Evolutionary conservation across 92 coral and sea anemone genomes (phyloP), one percentile per base, ranked within the genome.

Genomic region (Zoanthus sansibaricus): DNA sequence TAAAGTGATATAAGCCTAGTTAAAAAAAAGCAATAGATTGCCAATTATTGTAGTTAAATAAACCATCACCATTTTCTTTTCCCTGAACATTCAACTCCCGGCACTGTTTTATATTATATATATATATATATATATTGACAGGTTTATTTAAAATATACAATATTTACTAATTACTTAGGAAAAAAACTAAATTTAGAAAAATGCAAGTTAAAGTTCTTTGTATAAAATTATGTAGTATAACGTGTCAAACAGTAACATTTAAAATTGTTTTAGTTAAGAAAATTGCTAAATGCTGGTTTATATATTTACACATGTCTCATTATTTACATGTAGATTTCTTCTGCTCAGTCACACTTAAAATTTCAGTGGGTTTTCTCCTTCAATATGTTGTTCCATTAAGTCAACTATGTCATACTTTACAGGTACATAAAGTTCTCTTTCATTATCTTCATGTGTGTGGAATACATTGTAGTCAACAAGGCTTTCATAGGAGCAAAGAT

Each of bases 361-460:
- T 70, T 70, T 76, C 52, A 86, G 83, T 64, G 83, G 89, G 71
- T 76, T 86, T 86, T 75, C 46, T 86, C 83, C 89, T 25, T 86
- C 83, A 10, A 62, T 74, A 86, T 75, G 76, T 20, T 86, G 83
- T 62, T 86, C 89, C 73, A 86, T 73, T 54, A 86, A 48, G 71
- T 86, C 76, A 47, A 44, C 89, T 76, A 76, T 56, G 47, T 86
- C 89, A 76, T 86, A 86, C 58, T 86, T 86, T 6, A 75, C 89
- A 20, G 89, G 75, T 15, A 86, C 83, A 75, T 86, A 86, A 16
- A 56, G 71, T 67, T 86, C 79, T 18, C 89, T 76, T 59, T 76
- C 49, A 25, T 61, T 71, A 64, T 86, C 89, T 62, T 55, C 79
- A 71, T 86, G 77, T 42, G 25, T 76, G 71, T 76, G 89, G 72